phyloP scores from a whole-genome alignment of 2,113 vertebrate genomes.

The Nettapus auritus region DNA sequence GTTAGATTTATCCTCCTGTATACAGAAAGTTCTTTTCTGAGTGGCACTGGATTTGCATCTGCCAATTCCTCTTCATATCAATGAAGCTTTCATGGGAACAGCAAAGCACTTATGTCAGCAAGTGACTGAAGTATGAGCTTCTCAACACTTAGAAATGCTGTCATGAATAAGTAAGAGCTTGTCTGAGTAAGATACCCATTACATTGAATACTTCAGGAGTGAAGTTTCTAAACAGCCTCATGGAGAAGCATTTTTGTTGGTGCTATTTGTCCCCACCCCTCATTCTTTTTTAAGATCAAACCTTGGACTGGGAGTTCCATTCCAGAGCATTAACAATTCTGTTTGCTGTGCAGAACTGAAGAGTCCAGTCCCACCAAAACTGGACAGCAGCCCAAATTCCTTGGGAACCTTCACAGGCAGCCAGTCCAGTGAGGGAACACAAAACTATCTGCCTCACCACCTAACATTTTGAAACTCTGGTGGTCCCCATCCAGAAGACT shows the following conservation, averaged over 20 bases:
- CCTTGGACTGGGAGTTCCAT: neutral
- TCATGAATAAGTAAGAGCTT: neutral
- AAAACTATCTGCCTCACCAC: neutral
- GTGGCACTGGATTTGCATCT: neutral
- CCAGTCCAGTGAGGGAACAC: neutral
- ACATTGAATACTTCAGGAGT: neutral
- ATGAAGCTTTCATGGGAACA: neutral
- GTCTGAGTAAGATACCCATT: neutral
- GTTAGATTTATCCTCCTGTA: neutral
- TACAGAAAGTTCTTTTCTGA: neutral
- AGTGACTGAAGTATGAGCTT: neutral
- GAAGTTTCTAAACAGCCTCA: neutral
- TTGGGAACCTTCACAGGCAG: neutral
- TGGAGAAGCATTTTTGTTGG: neutral
- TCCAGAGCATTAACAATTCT: neutral
- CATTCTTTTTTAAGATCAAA: neutral
- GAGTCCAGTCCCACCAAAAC: neutral
- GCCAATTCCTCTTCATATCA: neutral
- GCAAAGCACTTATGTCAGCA: neutral
- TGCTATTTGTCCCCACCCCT: too few species aligned
- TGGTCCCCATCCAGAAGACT: neutral
- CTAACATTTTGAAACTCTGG: neutral
- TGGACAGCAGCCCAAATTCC: neutral
- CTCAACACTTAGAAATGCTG: neutral
- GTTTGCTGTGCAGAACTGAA: neutral